These are phyloP conservation scores for Oegoconia quadripuncta DNA, from an alignment of 2,888 invertebrate genomes.

Conservation along the genomic window DNA sequence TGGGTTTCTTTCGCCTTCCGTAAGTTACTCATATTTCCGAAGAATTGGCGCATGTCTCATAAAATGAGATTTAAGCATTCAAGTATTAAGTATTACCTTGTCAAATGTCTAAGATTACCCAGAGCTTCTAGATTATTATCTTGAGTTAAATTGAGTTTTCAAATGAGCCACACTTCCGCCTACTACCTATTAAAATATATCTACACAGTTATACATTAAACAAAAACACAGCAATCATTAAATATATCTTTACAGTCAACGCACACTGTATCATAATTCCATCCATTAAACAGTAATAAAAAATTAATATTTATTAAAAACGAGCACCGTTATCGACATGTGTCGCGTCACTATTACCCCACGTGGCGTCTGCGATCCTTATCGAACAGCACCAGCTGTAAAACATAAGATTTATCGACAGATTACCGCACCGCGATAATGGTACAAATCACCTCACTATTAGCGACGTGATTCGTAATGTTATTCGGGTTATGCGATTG, in stretches of 20 bases:
- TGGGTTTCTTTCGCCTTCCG: constrained; percentile 20
- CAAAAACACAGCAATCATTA: neutral
- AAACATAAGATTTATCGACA: constrained; percentile 77
- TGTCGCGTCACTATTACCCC: constrained; percentile 56
- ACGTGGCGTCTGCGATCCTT: constrained; percentile 71
- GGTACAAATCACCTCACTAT: constrained; percentile 73
- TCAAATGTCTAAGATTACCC: neutral
- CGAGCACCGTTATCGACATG: constrained; percentile 4
- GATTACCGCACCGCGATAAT: constrained; percentile 61
- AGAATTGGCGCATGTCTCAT: neutral
- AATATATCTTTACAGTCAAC: neutral
- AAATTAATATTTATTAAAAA: neutral
- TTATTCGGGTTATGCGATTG: constrained; percentile 28
- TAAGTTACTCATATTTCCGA: constrained; percentile 18
- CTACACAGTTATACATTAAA: too few relatives aligned
- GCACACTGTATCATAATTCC: too few relatives aligned
- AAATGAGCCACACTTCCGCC: too few relatives aligned
- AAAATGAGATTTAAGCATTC: neutral
- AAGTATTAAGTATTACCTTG: neutral
- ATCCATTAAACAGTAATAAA: neutral
- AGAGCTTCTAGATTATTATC: too few relatives aligned
- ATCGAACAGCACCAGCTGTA: constrained; percentile 71
- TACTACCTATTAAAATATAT: too few relatives aligned
- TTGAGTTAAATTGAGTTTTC: too few relatives aligned
- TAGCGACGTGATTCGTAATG: constrained; percentile 46